Evolutionary conservation across 2,888 invertebrate genomes (phyloP).

Genomic region (Onchidella celtica): DNA sequence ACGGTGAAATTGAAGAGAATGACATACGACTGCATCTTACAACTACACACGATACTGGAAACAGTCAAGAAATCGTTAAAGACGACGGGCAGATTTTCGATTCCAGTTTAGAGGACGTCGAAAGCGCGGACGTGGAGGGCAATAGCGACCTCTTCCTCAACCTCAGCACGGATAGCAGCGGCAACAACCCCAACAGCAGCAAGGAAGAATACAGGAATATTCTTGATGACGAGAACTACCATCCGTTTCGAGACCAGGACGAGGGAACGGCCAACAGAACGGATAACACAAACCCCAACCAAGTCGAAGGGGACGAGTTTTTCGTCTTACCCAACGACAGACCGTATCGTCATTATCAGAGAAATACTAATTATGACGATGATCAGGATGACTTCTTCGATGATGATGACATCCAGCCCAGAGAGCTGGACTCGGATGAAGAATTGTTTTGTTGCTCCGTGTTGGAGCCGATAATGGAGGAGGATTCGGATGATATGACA

Average conservation of each 20-base stretch:
- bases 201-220: constrained; percentile 28
- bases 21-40: too few species aligned
- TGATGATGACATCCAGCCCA: constrained; percentile 55
- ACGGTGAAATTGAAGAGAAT: not conserved
- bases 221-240: constrained; percentile 32
- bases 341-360: not conserved
- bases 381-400: constrained; percentile 46
- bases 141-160: constrained; percentile 45
- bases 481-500: constrained; percentile 65
- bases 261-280: not conserved
- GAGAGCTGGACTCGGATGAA: constrained; percentile 64
- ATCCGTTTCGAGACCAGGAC: not conserved
- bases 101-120: constrained; percentile 19
- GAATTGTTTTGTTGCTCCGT: constrained; percentile 60
- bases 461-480: constrained; percentile 74
- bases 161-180: constrained; percentile 45
- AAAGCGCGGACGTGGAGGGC: not conserved
- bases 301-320: not conserved
- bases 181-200: constrained; percentile 15
- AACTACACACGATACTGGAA: not conserved
- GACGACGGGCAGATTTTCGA: not conserved
- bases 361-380: too few species aligned
- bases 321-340: not conserved
- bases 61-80: not conserved
- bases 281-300: not conserved